These are phyloP conservation scores for Etia nguti DNA, from an alignment of 2,113 vertebrate genomes.

Conservation along the genomic window DNA sequence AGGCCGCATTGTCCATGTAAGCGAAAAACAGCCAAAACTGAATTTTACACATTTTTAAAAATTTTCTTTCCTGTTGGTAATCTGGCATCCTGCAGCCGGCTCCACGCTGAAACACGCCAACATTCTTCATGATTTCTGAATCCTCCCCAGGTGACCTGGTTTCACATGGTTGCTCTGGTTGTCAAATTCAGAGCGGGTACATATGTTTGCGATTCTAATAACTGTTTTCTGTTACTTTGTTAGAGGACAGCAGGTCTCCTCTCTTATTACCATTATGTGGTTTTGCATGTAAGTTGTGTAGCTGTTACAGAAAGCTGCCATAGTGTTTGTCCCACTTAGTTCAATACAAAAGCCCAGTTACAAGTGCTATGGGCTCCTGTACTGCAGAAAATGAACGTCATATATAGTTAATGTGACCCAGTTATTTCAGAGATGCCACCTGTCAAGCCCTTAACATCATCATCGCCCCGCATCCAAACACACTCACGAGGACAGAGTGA, in stretches of 20 bases:
- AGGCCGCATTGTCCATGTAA: background rate
- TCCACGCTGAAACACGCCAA: background rate
- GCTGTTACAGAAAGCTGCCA: background rate
- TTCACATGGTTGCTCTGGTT: accelerated
- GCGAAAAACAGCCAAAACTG: background rate
- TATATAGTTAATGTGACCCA: conserved; percentile 46
- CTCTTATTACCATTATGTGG: background rate
- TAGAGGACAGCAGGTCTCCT: background rate
- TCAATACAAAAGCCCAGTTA: background rate
- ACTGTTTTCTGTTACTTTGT: background rate
- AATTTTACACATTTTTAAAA: no score
- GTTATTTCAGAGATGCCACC: background rate
- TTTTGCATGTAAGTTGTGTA: background rate
- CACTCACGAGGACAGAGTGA: background rate
- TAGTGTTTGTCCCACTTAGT: background rate
- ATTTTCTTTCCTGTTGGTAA: background rate
- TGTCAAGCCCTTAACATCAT: background rate
- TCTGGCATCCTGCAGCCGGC: background rate
- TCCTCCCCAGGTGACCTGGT: background rate
- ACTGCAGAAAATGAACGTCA: background rate
- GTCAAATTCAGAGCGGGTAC: background rate
- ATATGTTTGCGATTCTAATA: background rate
- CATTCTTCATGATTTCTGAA: background rate
- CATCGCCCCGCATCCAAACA: background rate
- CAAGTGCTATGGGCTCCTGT: background rate